Evolutionary conservation across 2,113 vertebrate genomes (phyloP), one percentile per base, ranked within the genome.

Genomic region (Pituophis catenifer): DNA sequence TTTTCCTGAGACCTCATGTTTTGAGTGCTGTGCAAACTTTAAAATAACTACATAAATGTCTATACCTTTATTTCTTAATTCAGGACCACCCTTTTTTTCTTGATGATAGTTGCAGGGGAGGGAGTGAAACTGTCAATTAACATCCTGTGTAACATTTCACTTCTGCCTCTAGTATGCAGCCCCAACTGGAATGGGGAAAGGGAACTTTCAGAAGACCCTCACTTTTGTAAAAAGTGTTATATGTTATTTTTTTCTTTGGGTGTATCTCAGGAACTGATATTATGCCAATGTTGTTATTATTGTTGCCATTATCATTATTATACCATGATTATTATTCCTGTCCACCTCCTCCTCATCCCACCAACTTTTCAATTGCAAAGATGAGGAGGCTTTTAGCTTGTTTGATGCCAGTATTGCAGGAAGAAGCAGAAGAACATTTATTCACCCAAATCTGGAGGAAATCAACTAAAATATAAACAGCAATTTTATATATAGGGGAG

Each of bases 381-480:
- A 6, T 0, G 55, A 89, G 2, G 0, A 3, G 26, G 8, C 0
- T 3, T 29, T 23, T 12, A 24, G 12, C 53, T 59, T 50, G 54
- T 24, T 93, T 86, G 59, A 91, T 52, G 19, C 11, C 92, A 92
- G 26, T 4, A n/a, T 58, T 88, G 21, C 29, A 52, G 75, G 11
- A 91, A 89, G 59, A 90, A 54, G 38, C 62, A 89, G 91, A 3
- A 70, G 58, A 48, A 29, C 1, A 53, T 94, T 93, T 93, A 94
- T 87, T 91, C 92, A 70, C 90, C 58, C 17, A 58, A 90, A 92
- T 94, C 75, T 59, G 38, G 52, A 93, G 57, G 3, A 92, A 93
- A 94, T 29, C 0, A 92, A 70, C 70, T 95, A 15, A 24, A 94
- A 93, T 93, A 38, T 11, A 55, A n/a, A 38, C 93, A 96, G 94